These are phyloP conservation scores for Eptesicus fuscus DNA, from an alignment of 2,113 vertebrate genomes.

Conservation along the genomic window DNA sequence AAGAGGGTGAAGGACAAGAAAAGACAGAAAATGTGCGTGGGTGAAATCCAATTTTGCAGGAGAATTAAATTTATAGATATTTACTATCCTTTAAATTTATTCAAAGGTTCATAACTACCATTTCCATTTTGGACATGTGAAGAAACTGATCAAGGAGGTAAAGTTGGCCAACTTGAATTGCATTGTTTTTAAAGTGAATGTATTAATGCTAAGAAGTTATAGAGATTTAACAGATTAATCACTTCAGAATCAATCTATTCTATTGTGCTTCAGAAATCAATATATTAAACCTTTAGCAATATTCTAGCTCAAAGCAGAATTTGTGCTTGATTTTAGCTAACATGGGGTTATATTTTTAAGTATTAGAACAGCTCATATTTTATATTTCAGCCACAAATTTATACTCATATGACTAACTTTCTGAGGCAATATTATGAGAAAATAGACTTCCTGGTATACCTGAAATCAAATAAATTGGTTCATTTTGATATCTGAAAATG, in stretches of 20 bases:
- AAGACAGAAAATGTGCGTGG: background rate
- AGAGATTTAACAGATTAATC: background rate
- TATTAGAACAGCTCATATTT: background rate
- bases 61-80: background rate
- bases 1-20: background rate
- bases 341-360: background rate
- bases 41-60: background rate
- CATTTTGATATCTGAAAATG: background rate
- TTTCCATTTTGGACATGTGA: background rate
- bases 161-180: background rate
- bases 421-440: background rate
- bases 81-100: background rate
- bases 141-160: background rate
- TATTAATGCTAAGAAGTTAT: background rate
- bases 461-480: background rate
- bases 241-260: background rate
- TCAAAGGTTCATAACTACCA: background rate
- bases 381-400: background rate
- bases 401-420: background rate
- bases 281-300: background rate
- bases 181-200: background rate
- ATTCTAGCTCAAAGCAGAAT: background rate
- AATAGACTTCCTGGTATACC: background rate
- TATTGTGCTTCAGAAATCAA: background rate
- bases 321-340: background rate